Conservation (phyloP, 1,140 invertebrate species). For the Eufriesea mexicana region DNA sequence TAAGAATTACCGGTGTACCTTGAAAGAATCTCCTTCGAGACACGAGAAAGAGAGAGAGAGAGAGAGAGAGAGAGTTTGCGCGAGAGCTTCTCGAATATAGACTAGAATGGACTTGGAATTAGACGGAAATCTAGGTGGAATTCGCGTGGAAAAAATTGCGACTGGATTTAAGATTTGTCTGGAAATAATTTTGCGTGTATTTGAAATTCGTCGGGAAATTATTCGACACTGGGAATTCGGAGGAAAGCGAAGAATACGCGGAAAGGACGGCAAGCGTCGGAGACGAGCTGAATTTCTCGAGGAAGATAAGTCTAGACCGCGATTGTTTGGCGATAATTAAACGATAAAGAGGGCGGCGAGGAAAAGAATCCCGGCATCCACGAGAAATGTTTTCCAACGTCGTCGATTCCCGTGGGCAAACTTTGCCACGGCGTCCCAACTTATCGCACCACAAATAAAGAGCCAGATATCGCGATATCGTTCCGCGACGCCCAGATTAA, state of each 20-base stretch:
- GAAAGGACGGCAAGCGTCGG: background rate
- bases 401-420: conserved; percentile 30
- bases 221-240: background rate
- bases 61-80: too few species aligned
- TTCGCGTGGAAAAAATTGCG: too few species aligned
- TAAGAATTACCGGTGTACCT: background rate
- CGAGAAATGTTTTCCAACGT: conserved; percentile 20
- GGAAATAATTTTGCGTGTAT: too few species aligned
- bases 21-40: background rate
- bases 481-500: conserved; percentile 34
- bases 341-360: background rate
- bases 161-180: too few species aligned
- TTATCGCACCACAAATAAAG: conserved; percentile 55
- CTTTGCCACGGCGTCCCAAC: background rate
- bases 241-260: background rate
- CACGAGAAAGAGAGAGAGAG: too few species aligned
- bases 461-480: conserved; percentile 46
- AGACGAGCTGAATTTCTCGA: background rate
- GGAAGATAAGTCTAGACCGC: background rate
- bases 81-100: too few species aligned
- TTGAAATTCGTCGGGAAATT: background rate
- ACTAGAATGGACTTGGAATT: too few species aligned
- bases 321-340: conserved; percentile 9
- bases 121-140: too few species aligned
- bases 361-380: background rate